Base-by-base conservation (phyloP, 2,888 invertebrate species). In the Ormyrus labotus region DNA sequence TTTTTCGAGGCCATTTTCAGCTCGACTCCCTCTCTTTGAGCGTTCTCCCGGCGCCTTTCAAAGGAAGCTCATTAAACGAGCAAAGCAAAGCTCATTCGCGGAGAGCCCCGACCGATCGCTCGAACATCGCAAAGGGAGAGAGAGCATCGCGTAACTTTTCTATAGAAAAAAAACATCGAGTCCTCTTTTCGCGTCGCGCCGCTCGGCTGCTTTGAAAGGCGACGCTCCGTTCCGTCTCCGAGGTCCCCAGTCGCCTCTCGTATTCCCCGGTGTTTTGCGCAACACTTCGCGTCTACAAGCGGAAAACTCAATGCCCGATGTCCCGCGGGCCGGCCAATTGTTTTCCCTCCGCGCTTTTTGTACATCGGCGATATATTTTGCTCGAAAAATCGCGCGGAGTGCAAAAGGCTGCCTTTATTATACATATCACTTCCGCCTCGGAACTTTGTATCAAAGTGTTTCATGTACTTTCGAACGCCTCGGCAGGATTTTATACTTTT, bases 261-360 rank as follows among this genome's bases (percentile, higher is more conserved):
- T 50, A 50, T 34, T 71, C 50, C 50, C 61, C 5, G 3, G 64
- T 34, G 47, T 64, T 57, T 57, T 53, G 55, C 34, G 34, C 73
- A 57, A 57, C 73, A 64, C 64, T 73, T 53, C 13, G 51, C 55
- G 2, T 7, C 6, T 5, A 65, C n/a, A 6, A 55, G n/a, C 6
- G 57, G 19, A 67, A 74, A 60, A 60, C 47, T 60, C 60, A 53
- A 45, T 51, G 48, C 55, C 61, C 19, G 34, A 58, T 34, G 55
- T 58, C 68, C 53, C 61, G 51, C 65, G 74, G 63, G 50, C 11
- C 68, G 50, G 58, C 10, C 73, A 67, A 53, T 68, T 76, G 75
- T 76, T 76, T 76, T 68, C 60, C 60, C 9, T 48, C 11, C 48
- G 47, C 48, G 5, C n/a, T 50, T 34, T 34, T 34, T 34, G 0